These are phyloP conservation scores for Haliaeetus leucogaster DNA, from an alignment of 2,113 vertebrate species.

Conservation along the genomic window DNA sequence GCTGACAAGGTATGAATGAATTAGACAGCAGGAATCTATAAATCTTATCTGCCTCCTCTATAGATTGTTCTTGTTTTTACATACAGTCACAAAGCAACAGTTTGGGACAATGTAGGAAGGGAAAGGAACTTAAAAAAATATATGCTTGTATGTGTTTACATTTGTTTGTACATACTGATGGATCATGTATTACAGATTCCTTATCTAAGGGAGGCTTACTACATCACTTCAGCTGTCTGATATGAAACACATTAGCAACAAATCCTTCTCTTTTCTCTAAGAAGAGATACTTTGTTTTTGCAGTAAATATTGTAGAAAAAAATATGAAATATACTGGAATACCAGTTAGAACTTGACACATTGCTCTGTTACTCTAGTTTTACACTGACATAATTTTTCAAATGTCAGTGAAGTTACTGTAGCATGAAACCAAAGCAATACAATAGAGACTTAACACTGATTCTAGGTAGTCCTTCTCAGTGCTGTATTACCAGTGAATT, in stretches of 20 bases:
- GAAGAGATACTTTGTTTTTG: not conserved
- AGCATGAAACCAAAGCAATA: not conserved
- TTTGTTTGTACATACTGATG: not conserved
- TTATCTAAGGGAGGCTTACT: not conserved
- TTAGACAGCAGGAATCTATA: not conserved
- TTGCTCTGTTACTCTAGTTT: not conserved
- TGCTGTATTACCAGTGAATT: not conserved
- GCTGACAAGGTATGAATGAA: not conserved
- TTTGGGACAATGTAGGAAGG: not conserved
- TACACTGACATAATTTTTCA: not conserved
- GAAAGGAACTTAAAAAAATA: not conserved
- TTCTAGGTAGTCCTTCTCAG: not conserved
- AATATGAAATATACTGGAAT: not conserved
- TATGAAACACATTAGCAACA: not conserved
- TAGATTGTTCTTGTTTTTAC: not conserved
- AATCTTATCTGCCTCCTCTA: not conserved
- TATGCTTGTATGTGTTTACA: not conserved
- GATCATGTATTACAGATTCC: not conserved
- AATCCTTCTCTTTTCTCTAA: not conserved
- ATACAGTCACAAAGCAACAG: not conserved
- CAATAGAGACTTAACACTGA: not conserved
- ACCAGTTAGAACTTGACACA: not conserved
- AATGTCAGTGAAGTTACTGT: not conserved
- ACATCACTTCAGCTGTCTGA: not conserved
- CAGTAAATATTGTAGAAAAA: not conserved